Conservation (phyloP, 30 jellyfish, hydroid and myxozoan genomes). For the Hydractinia echinata region DNA sequence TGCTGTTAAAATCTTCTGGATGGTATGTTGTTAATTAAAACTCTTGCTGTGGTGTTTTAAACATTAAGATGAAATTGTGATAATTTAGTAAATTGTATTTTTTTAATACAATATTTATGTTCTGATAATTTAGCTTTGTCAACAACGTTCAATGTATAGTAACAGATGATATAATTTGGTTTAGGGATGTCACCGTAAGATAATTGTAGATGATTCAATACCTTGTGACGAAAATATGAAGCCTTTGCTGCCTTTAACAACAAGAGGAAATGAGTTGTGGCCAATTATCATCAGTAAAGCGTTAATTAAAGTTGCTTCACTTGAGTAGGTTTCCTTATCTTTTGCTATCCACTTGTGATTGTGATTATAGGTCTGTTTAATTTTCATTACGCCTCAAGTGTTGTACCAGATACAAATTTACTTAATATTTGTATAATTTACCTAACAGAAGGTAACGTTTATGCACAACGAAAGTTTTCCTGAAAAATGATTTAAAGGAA, state of each 20-base stretch:
- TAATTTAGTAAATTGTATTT: no score
- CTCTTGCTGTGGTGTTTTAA: not conserved
- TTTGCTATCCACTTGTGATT: not conserved
- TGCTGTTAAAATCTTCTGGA: slow-evolving; percentile 91
- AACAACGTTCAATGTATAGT: not conserved
- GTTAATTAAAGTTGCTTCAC: slow-evolving; percentile 80
- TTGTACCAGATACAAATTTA: no score
- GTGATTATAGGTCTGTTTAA: no score
- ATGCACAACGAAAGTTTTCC: no score
- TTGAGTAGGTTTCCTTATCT: slow-evolving; percentile 58
- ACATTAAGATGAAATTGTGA: no score
- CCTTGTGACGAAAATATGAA: slow-evolving; percentile 81
- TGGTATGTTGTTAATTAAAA: slow-evolving; percentile 51
- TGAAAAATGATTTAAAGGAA: no score
- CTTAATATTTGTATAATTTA: no score
- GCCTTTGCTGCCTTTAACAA: slow-evolving; percentile 65
- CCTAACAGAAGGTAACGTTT: no score
- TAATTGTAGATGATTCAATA: slow-evolving; percentile 77
- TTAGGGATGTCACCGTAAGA: slow-evolving; percentile 90
- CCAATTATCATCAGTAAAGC: slow-evolving; percentile 81
- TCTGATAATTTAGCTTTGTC: not conserved
- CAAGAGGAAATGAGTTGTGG: slow-evolving; percentile 74
- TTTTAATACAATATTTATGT: not conserved
- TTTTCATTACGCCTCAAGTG: no score
- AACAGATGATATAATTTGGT: not conserved